Percentiles rank a stretch among this genome's conserved stretches.
Evolutionary conservation across 2,113 vertebrate species (phyloP).

Genomic region (Triplophysa dalaica): DNA sequence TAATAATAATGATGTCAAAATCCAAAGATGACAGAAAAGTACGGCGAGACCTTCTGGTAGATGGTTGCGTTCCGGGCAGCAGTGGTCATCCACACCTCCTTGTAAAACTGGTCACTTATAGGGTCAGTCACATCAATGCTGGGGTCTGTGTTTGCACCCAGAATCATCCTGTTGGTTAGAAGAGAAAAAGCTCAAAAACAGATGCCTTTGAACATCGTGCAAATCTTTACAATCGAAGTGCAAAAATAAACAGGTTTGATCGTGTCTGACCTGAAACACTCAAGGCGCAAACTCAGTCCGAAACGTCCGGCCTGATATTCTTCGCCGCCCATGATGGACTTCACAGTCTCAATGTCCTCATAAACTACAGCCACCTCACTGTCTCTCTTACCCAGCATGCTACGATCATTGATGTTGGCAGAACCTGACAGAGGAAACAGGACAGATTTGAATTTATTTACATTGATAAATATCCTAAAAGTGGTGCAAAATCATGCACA

Average conservation of each 20-base stretch:
- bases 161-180: conserved; percentile 76
- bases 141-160: conserved; percentile 78
- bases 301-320: conserved; percentile 82
- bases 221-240: neutral
- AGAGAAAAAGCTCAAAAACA: neutral
- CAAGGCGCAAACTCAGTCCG: conserved; percentile 81
- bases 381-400: conserved; percentile 97
- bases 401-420: conserved; percentile 97
- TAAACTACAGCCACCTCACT: conserved; percentile 93
- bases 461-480: too few species aligned
- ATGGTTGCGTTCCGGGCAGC: conserved; percentile 89
- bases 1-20: neutral
- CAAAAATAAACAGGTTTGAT: neutral
- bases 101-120: conserved; percentile 92
- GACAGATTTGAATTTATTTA: neutral
- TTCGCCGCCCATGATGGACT: conserved; percentile 85
- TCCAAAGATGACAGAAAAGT: neutral
- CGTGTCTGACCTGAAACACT: conserved; percentile 82
- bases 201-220: neutral
- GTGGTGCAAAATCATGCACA: too few species aligned
- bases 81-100: conserved; percentile 92
- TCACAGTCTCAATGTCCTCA: conserved; percentile 81
- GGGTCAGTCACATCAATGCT: conserved; percentile 86
- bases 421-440: conserved; percentile 75
- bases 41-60: conserved; percentile 82